These are phyloP conservation scores for Micronisus gabar DNA, from an alignment of 2,113 vertebrate species.

Conservation along the genomic window DNA sequence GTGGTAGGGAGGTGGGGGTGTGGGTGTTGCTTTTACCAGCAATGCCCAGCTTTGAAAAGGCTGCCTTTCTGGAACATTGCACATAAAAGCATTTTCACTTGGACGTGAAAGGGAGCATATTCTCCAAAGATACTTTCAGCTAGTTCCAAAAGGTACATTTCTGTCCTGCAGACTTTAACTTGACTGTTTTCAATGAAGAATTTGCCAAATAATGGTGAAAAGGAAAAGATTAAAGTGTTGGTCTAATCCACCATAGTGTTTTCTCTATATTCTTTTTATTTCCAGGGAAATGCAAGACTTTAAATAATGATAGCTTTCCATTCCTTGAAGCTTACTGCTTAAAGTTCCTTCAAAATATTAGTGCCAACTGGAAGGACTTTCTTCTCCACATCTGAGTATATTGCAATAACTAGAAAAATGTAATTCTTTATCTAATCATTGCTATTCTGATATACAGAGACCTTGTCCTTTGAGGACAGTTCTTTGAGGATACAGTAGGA, in stretches of 20 bases:
- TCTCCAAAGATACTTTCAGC: not conserved
- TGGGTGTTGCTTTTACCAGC: not conserved
- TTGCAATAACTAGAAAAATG: not conserved
- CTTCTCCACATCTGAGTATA: not conserved
- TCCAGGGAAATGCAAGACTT: not conserved
- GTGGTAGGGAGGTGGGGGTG: fast-evolving
- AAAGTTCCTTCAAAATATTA: not conserved
- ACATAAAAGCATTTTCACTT: not conserved
- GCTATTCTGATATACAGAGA: not conserved
- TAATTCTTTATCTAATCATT: not conserved
- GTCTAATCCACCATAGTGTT: not conserved
- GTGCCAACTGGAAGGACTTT: not conserved
- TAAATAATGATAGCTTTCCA: not conserved
- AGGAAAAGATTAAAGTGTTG: not conserved
- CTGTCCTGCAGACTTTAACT: not conserved
- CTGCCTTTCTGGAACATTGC: not conserved
- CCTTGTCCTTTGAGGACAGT: not conserved
- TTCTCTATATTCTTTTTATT: not conserved
- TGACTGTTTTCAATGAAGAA: not conserved
- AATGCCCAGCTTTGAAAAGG: not conserved
- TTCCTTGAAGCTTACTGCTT: not conserved
- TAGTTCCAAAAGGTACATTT: not conserved
- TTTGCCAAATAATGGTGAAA: not conserved
- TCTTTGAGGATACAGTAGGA: not conserved
- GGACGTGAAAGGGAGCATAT: not conserved